Evolutionary conservation across 2,113 vertebrate genomes (phyloP).

Genomic region (Orycteropus afer): DNA sequence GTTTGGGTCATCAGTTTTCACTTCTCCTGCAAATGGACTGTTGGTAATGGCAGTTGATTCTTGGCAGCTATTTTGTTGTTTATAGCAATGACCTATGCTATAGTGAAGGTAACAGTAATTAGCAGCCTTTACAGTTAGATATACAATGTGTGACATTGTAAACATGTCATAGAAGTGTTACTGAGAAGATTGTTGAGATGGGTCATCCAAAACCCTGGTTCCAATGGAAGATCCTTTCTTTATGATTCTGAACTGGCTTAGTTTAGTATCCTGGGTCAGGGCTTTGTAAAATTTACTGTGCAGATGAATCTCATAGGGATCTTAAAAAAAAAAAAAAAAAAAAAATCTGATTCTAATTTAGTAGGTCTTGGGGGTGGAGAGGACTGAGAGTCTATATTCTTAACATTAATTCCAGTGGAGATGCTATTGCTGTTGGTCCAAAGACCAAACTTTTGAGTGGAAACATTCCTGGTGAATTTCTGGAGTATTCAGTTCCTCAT

Average conservation of each 20-base stretch:
- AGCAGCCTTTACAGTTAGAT: slow-evolving; percentile 18
- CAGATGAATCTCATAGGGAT: not conserved
- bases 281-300: not conserved
- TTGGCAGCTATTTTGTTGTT: not conserved
- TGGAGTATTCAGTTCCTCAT: not conserved
- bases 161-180: slow-evolving; percentile 1
- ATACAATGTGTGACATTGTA: not conserved
- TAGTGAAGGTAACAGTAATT: not conserved
- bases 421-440: not conserved
- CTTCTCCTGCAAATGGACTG: not conserved
- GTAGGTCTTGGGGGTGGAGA: not conserved
- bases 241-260: not conserved
- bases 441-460: not conserved
- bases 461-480: not conserved
- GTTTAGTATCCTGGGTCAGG: not conserved
- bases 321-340: not conserved
- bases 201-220: not conserved
- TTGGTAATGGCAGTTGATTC: not conserved
- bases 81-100: not conserved
- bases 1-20: not conserved
- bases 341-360: not conserved
- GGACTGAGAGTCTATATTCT: not conserved
- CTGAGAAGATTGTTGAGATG: not conserved
- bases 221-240: not conserved
- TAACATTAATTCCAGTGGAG: not conserved